A percentile compares a stretch with the other conserved stretches of the same genome.
These are phyloP conservation scores for Malurus elegans DNA, from an alignment of 2,113 vertebrate species.

Conservation along the genomic window DNA sequence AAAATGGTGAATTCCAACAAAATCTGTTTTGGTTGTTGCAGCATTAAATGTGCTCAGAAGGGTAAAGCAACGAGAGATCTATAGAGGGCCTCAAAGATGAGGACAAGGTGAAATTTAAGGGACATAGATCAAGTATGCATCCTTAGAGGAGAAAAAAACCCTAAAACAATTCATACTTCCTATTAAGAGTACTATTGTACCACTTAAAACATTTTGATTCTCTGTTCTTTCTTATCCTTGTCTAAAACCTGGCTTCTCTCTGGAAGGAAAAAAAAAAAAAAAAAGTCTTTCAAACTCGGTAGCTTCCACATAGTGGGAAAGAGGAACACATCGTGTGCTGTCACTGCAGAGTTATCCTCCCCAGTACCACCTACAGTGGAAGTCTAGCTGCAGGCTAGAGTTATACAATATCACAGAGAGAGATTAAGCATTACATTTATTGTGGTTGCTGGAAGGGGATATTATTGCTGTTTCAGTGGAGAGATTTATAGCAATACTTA, in stretches of 20 bases:
- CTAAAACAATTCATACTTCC: not conserved
- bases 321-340: not conserved
- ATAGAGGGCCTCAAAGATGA: not conserved
- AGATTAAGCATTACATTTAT: slow-evolving; percentile 66
- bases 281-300: not conserved
- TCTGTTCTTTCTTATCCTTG: not conserved
- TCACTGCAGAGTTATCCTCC: slow-evolving; percentile 36
- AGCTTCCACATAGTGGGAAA: not conserved
- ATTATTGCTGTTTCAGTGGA: slow-evolving; percentile 60
- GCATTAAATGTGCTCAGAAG: not conserved
- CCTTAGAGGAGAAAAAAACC: not conserved
- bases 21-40: not conserved
- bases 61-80: not conserved
- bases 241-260: not conserved
- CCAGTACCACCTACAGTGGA: slow-evolving; percentile 16
- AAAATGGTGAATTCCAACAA: not conserved
- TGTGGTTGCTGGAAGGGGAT: slow-evolving; percentile 59
- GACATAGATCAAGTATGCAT: not conserved
- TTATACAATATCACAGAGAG: slow-evolving; percentile 61
- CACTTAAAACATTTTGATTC: not conserved
- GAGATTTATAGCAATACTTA: slow-evolving; percentile 69
- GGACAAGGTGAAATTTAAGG: not conserved
- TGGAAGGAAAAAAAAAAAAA: not conserved
- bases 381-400: slow-evolving; percentile 38
- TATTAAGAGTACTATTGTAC: not conserved